Base-by-base conservation (phyloP, 2,797 vertebrate species). In the Anguilla marmorata region DNA sequence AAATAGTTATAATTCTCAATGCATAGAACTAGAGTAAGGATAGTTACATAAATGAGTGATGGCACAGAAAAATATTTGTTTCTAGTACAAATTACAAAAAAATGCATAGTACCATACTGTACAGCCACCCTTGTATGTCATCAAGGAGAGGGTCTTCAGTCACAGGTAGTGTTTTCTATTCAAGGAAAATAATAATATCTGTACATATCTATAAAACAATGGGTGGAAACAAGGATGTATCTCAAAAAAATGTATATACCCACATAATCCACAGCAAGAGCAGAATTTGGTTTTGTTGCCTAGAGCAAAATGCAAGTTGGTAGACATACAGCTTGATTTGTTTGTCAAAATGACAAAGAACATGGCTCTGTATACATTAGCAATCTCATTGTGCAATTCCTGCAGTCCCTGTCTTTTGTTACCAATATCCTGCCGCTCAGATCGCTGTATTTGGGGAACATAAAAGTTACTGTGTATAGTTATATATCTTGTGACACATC, bases 341-440 rank as follows among this genome's bases (percentile, higher is more conserved):
- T 7, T 45, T 41, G 37, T 79, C 45, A 19, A 5, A 80, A 87
- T 88, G 50, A 87, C 82, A 0, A 24, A 33, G 45, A 86, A 66
- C 8, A 4, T 52, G 16, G 37, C 58, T 45, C 85, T n/a, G 1
- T 19, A 76, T 50, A 52, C 85, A 87, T 87, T 88, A 89, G 30
- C 52, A 27, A 33, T 19, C 72, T 80, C 24, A 63, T 16, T 48
- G 2, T 63, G 33, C 8, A 41, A 50, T 63, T 63, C 58, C 69
- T 45, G 79, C 88, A 14, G 63, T 45, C 6, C 83, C 60, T 89
- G 85, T 56, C 84, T 80, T 89, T 89, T 89, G 87, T 89, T 88
- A 88, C 79, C 69, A 27, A 82, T 9, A 50, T 12, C 33, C 60
- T 9, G 8, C 19, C 33, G 41, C 8, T 37, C 19, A 41, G 19